Percentiles rank a stretch among this genome's conserved stretches.
Conservation (phyloP, 2,113 vertebrate species). For the Myotis lucifugus region DNA sequence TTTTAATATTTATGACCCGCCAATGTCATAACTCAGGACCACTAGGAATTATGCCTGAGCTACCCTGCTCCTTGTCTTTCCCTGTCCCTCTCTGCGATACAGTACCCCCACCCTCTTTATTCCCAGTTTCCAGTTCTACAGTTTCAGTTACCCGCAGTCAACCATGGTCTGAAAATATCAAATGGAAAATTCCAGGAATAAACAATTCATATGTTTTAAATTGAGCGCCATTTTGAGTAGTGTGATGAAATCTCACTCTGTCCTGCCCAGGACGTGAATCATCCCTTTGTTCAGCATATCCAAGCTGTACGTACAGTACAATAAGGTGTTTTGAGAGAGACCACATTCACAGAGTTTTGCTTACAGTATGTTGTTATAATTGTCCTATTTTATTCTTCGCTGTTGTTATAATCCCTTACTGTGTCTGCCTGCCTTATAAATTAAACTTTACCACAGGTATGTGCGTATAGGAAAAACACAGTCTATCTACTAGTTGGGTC, state of each 20-base stretch:
- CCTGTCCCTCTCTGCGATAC: background rate
- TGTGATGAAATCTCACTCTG: background rate
- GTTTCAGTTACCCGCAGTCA: background rate
- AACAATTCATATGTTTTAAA: background rate
- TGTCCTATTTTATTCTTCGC: too few relatives aligned
- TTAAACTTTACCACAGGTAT: background rate
- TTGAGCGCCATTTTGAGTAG: background rate
- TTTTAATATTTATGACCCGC: background rate
- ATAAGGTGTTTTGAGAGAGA: background rate
- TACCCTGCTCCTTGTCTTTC: background rate
- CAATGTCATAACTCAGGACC: background rate
- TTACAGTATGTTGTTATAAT: background rate
- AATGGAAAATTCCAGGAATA: background rate
- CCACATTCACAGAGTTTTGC: background rate
- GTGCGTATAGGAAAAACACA: background rate
- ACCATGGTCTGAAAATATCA: background rate
- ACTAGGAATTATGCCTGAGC: background rate
- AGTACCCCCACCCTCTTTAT: background rate
- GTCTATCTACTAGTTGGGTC: background rate
- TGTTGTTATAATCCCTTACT: background rate
- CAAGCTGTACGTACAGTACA: background rate
- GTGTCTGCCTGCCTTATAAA: background rate
- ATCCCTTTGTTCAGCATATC: background rate
- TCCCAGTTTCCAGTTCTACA: background rate
- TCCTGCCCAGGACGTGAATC: background rate